Base-by-base conservation (phyloP, 1,140 invertebrate species). In the Bombus balteatus region DNA sequence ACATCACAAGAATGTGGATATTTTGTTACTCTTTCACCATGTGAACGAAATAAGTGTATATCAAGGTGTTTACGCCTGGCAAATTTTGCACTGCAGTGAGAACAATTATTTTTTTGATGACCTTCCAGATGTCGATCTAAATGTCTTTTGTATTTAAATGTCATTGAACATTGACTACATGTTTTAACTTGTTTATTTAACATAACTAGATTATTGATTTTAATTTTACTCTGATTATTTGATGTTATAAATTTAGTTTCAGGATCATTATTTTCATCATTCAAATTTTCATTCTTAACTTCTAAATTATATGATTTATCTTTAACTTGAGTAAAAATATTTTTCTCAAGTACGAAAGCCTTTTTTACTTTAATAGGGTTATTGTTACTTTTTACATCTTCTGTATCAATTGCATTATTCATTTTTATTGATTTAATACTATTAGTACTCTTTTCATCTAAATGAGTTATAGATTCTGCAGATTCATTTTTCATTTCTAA, bases 51-150 rank as follows among this genome's bases (percentile, higher is more conserved):
- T 43, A 95, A 79, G 71, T 95, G 94, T 43, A 94, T 85, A 12
- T 93, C 92, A 18, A 95, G 81, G 39, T 95, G 93, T 75, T 95
- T 94, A 15, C 93, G 88, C 28, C 92, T 87, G 0, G 94, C 94
- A 81, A 95, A 93, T 83, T 94, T 94, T 39, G 92, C 92, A 86
- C 91, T 92, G 77, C 94, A 95, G 66, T 94, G 91, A 39, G 92
- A 84, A 72, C 94, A 95, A 82, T 95, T 94, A 82, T 95, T 95
- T 65, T 94, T 92, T 41, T 93, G 92, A 80, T 95, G 94, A 25
- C 94, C 94, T 76, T 95, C 93, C 85, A 95, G 87, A 43, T 95
- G 94, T 34, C 93, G 87, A 65, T 94, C 92, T 41, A 94, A 92
- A 43, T 94, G 93, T 39, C 94, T 89, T 85, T 94, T 93, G 70